Evolutionary conservation across 2,797 vertebrate genomes (phyloP).

Genomic region (Gadopsis bispinosus): DNA sequence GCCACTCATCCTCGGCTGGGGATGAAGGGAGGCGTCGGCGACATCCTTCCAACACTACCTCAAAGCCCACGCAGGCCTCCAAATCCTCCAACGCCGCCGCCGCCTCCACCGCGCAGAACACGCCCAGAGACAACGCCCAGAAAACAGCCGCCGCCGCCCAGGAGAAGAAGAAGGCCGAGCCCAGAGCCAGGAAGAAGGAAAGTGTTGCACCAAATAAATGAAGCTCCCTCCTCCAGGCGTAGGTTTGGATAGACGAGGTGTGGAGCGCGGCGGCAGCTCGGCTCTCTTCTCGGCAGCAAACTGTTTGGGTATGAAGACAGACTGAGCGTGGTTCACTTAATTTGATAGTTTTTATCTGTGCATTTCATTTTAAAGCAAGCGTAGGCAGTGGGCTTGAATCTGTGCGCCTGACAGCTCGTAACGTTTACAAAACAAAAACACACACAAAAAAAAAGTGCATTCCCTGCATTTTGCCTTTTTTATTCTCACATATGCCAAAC

Average conservation of each 20-base stretch:
- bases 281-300: constrained; percentile 39
- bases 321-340: constrained; percentile 61
- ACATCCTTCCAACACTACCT: constrained; percentile 82
- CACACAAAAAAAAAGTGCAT: constrained; percentile 79
- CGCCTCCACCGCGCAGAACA: constrained; percentile 48
- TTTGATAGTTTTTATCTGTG: constrained; percentile 73
- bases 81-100: constrained; percentile 68
- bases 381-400: constrained; percentile 61
- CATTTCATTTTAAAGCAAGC: constrained; percentile 68
- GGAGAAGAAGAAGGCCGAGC: constrained; percentile 71
- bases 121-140: constrained; percentile 74
- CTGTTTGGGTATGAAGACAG: constrained; percentile 54
- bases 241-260: constrained; percentile 38
- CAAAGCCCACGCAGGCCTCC: constrained; percentile 74
- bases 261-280: constrained; percentile 32
- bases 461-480: constrained; percentile 86
- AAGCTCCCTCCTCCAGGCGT: constrained; percentile 35
- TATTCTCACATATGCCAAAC: constrained; percentile 83
- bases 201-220: constrained; percentile 71
- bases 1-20: constrained; percentile 80
- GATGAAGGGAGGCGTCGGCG: constrained; percentile 85
- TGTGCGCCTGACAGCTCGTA: constrained; percentile 69
- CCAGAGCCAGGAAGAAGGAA: constrained; percentile 74
- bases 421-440: constrained; percentile 85
- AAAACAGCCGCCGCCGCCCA: constrained; percentile 52